These are phyloP conservation scores for Octodon degus DNA, from an alignment of 2,113 vertebrate genomes.

Conservation along the genomic window DNA sequence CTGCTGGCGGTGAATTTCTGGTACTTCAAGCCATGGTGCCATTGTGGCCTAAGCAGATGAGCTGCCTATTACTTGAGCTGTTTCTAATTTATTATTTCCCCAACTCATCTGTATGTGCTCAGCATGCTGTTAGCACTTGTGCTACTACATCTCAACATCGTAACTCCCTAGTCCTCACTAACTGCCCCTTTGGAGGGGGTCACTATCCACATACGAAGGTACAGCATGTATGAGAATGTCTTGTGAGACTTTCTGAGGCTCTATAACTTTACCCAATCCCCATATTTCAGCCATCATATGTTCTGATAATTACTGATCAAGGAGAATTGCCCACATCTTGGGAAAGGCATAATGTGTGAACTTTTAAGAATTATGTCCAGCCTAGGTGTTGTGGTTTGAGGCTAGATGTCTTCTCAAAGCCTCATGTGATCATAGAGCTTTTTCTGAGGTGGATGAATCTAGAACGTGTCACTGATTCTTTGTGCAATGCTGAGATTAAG, in stretches of 20 bases:
- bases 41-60: background rate
- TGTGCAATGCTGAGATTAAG: background rate
- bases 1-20: background rate
- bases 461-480: background rate
- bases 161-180: background rate
- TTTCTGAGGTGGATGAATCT: background rate
- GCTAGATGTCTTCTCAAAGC: background rate
- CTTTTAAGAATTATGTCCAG: background rate
- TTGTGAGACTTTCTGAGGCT: background rate
- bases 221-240: background rate
- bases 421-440: background rate
- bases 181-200: background rate
- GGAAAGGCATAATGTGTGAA: background rate
- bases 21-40: background rate
- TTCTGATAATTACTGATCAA: background rate
- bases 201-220: background rate
- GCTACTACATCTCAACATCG: background rate
- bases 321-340: background rate
- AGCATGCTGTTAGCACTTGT: background rate
- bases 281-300: background rate
- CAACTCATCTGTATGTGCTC: background rate
- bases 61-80: background rate
- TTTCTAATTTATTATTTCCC: background rate
- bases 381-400: background rate
- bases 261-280: background rate